Evolutionary conservation across 2,888 invertebrate genomes (phyloP).

Genomic region (Yponomeuta plumbellus): DNA sequence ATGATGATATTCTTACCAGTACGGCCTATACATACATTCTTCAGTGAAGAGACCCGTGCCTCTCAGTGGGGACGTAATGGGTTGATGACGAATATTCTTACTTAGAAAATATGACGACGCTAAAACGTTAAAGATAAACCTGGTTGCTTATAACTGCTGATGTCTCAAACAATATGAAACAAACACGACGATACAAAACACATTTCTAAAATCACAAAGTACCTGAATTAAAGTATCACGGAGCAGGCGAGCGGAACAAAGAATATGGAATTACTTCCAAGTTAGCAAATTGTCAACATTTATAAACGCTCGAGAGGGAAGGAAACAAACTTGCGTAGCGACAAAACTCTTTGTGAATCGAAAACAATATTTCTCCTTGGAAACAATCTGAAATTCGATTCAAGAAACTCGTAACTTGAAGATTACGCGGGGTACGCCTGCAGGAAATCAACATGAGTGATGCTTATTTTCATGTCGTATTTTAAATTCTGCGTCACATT

Average conservation of each 20-base stretch:
- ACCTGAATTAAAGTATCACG: not conserved
- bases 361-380: not conserved
- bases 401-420: not conserved
- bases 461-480: not conserved
- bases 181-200: too few species aligned
- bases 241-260: not conserved
- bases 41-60: too few species aligned
- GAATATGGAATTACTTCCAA: not conserved
- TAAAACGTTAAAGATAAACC: too few species aligned
- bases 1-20: too few species aligned
- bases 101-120: too few species aligned
- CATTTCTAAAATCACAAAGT: not conserved
- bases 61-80: too few species aligned
- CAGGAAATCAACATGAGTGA: not conserved
- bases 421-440: not conserved
- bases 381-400: constrained; percentile 1
- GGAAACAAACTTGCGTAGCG: not conserved
- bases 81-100: too few species aligned
- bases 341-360: not conserved
- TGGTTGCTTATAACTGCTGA: too few species aligned
- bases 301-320: not conserved
- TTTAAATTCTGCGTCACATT: not conserved
- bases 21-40: too few species aligned
- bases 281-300: constrained; percentile 1
- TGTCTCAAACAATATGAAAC: too few species aligned